A percentile compares a stretch with the other conserved stretches of the same genome.
Evolutionary conservation across 2,797 vertebrate genomes (phyloP).

Genomic region (Sebastolobus alascanus): DNA sequence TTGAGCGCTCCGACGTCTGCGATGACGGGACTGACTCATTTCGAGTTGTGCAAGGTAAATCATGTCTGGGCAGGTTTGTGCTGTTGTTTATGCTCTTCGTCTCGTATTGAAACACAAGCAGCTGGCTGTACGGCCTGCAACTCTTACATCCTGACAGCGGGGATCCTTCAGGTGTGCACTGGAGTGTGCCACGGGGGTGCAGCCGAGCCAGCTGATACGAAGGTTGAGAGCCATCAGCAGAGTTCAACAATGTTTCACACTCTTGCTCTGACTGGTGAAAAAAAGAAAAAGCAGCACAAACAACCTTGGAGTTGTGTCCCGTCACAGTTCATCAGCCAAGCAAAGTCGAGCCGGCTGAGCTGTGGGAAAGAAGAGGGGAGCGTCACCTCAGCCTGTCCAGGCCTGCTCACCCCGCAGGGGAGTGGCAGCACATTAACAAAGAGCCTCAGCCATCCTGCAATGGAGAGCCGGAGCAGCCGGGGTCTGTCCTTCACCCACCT

Average conservation of each 20-base stretch:
- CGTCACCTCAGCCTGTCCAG: slow-evolving; percentile 73
- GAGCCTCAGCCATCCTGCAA: slow-evolving; percentile 41
- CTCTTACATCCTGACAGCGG: slow-evolving; percentile 59
- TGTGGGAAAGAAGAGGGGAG: slow-evolving; percentile 63
- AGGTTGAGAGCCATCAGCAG: slow-evolving; percentile 70
- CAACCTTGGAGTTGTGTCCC: slow-evolving; percentile 79
- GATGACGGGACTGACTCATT: slow-evolving; percentile 61
- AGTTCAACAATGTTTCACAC: slow-evolving; percentile 71
- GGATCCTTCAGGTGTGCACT: slow-evolving; percentile 76
- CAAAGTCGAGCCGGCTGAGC: slow-evolving; percentile 71
- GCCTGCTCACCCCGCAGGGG: slow-evolving; percentile 70
- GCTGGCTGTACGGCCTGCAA: slow-evolving; percentile 55
- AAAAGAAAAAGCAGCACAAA: slow-evolving; percentile 51
- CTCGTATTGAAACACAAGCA: slow-evolving; percentile 68
- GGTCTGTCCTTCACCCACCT: slow-evolving; percentile 75
- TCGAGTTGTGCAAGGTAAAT: slow-evolving; percentile 65
- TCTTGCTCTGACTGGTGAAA: slow-evolving; percentile 46
- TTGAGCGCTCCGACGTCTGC: slow-evolving; percentile 23
- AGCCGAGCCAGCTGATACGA: slow-evolving; percentile 67
- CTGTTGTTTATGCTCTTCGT: slow-evolving; percentile 51
- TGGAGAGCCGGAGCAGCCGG: slow-evolving; percentile 16
- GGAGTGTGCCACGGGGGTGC: slow-evolving; percentile 59
- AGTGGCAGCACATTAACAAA: slow-evolving; percentile 73
- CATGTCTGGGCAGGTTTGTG: slow-evolving; percentile 72
- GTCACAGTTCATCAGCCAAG: slow-evolving; percentile 80